Base-by-base conservation (phyloP, 2,888 invertebrate genomes). In the Chalcosyrphus nemorum region DNA sequence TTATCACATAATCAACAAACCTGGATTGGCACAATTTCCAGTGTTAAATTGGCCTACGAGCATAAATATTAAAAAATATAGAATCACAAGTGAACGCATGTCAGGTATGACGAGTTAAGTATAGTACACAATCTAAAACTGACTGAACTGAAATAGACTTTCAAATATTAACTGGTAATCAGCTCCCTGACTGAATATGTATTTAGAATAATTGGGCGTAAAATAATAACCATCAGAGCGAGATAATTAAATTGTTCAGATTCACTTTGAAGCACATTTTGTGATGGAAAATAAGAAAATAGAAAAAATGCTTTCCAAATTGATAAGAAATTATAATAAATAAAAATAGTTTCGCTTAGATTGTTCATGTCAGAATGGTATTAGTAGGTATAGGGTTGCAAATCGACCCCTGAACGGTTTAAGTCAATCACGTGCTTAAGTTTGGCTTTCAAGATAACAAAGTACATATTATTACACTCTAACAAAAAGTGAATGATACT, bases 141-240 rank as follows among this genome's bases (percentile, higher is more conserved):
- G 41, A 63, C 81, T 75, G 41, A 70, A 11, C 9, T 4, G 9
- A 11, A 4, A 19, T 38, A 27, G 45, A 57, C n/a, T n/a, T n/a
- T n/a, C n/a, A n/a, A 35, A 43, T 7, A 17, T 13, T 68, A 29
- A 50, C 24, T 24, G 15, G 29, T 41, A 63, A 61, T 68, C 19
- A 38, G 13, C 29, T 56, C 17, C 9, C 13, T 32, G 17, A 21
- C 24, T 43, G 32, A 72, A 74, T 65, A 35, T 65, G 0, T 56
- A 61, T 15, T 61, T n/a, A 29, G 27, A 61, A 75, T 70, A 68
- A 54, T 56, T 81, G 68, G 61, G 61, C 75, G 61, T 56, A 45
- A 75, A 68, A 56, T 35, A 32, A 52, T 38, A 74, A 29, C 15
- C 59, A 59, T 50, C 35, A 24, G 29, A n/a, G 54, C 11, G 43